Percentiles rank a stretch among this genome's conserved stretches.
These are phyloP conservation scores for Zaprionus taronus DNA, from an alignment of 1,140 invertebrate genomes.

Conservation along the genomic window DNA sequence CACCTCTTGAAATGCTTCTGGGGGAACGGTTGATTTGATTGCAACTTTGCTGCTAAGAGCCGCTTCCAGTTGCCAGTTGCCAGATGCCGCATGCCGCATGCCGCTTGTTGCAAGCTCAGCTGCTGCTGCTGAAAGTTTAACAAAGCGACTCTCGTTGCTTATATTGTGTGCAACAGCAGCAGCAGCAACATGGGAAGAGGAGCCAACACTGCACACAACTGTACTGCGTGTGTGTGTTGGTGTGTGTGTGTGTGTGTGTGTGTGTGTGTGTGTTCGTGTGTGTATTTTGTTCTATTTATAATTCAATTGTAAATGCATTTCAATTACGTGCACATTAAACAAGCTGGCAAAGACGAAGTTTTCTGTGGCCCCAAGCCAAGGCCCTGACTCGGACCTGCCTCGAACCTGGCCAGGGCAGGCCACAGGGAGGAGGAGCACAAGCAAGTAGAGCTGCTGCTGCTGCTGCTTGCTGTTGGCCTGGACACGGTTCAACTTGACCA, in stretches of 20 bases:
- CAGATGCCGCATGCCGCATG: slow-evolving; percentile 20
- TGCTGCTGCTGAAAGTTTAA: slow-evolving; percentile 71
- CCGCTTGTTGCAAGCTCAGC: slow-evolving; percentile 59
- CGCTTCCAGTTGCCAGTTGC: slow-evolving; percentile 37
- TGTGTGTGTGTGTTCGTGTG: slow-evolving; percentile 56
- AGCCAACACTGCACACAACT: slow-evolving; percentile 20
- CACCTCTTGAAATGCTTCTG: slow-evolving; percentile 60
- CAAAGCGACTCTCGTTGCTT: slow-evolving; percentile 62
- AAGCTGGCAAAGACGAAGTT: slow-evolving; percentile 76
- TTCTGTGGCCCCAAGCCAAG: slow-evolving; percentile 37
- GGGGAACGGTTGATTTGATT: slow-evolving; percentile 80
- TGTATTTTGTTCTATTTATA: slow-evolving; percentile 81
- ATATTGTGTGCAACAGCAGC: slow-evolving; percentile 35
- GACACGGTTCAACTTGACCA: slow-evolving; percentile 60
- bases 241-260: no score
- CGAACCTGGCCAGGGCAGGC: slow-evolving; percentile 35
- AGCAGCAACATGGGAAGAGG: slow-evolving; percentile 5
- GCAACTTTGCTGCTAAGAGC: slow-evolving; percentile 58
- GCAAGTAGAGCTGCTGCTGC: background rate
- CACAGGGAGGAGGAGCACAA: background rate
- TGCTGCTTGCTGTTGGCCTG: background rate
- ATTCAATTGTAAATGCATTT: slow-evolving; percentile 83
- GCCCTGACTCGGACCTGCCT: background rate
- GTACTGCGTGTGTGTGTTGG: slow-evolving; percentile 25
- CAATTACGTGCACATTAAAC: slow-evolving; percentile 83